Evolutionary conservation across 2,113 vertebrate genomes (phyloP).

Genomic region (Taxidea taxus): DNA sequence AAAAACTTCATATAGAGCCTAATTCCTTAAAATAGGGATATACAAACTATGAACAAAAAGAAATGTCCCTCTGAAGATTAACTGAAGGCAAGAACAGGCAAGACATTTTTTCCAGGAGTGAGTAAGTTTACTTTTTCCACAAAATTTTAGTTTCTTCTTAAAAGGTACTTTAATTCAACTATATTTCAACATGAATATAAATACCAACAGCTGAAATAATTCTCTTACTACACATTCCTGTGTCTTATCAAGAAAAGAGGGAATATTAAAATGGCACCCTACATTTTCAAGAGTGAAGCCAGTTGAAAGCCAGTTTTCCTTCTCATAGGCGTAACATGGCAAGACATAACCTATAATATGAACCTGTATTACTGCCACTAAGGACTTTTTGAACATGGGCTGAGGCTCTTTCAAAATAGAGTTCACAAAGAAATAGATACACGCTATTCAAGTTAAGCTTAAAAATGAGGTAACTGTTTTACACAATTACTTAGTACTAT

Average conservation of each 20-base stretch:
- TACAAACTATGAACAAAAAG: not conserved
- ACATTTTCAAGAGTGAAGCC: conserved; percentile 11
- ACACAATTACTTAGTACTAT: not conserved
- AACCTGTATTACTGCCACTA: not conserved
- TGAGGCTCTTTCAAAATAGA: not conserved
- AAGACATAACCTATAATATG: not conserved
- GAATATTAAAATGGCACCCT: not conserved
- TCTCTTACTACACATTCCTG: conserved; percentile 11
- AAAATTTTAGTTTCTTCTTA: conserved; percentile 46
- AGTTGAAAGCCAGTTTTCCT: not conserved
- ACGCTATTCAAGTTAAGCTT: not conserved
- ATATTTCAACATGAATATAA: conserved; percentile 50
- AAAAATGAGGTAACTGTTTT: not conserved
- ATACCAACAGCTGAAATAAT: conserved; percentile 19
- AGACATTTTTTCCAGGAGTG: not conserved
- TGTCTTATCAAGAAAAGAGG: not conserved
- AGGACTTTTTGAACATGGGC: not conserved
- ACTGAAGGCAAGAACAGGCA: conserved; percentile 11
- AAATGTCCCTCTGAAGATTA: conserved; percentile 3
- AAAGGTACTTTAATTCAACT: conserved; percentile 34
- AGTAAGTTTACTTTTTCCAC: conserved; percentile 37
- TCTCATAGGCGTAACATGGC: not conserved
- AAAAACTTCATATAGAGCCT: not conserved
- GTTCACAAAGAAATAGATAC: not conserved
- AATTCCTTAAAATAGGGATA: conserved; percentile 28